These are phyloP conservation scores for Myotis yumanensis DNA, from an alignment of 2,113 vertebrate species.

Conservation along the genomic window DNA sequence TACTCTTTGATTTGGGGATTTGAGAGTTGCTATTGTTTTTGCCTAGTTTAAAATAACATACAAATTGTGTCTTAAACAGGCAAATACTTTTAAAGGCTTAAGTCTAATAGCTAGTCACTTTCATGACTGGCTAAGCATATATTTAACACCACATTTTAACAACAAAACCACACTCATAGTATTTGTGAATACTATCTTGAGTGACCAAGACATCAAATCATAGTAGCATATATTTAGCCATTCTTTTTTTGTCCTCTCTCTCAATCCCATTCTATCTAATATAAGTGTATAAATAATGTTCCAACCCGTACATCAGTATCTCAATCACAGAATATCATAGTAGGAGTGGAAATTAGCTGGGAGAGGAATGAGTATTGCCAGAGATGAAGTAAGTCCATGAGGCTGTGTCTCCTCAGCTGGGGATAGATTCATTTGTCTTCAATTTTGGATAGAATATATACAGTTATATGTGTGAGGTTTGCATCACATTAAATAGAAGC, in stretches of 20 bases:
- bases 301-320: background rate
- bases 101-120: background rate
- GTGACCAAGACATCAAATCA: background rate
- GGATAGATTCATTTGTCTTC: background rate
- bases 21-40: background rate
- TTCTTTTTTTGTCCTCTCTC: background rate
- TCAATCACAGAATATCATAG: background rate
- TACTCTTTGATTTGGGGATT: background rate
- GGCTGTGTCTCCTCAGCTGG: background rate
- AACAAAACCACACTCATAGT: background rate
- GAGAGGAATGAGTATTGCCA: background rate
- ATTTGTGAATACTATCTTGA: background rate
- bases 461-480: background rate
- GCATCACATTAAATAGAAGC: background rate
- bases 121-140: background rate
- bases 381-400: background rate
- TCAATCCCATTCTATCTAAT: background rate
- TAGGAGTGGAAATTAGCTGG: background rate
- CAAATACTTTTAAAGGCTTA: background rate
- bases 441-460: background rate
- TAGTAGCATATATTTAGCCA: background rate
- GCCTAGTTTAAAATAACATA: background rate
- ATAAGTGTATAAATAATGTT: background rate
- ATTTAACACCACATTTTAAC: conserved; percentile 3
- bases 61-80: background rate